phyloP scores from a whole-genome alignment of 2,797 vertebrate genomes.

The Eidolon dupreanum region DNA sequence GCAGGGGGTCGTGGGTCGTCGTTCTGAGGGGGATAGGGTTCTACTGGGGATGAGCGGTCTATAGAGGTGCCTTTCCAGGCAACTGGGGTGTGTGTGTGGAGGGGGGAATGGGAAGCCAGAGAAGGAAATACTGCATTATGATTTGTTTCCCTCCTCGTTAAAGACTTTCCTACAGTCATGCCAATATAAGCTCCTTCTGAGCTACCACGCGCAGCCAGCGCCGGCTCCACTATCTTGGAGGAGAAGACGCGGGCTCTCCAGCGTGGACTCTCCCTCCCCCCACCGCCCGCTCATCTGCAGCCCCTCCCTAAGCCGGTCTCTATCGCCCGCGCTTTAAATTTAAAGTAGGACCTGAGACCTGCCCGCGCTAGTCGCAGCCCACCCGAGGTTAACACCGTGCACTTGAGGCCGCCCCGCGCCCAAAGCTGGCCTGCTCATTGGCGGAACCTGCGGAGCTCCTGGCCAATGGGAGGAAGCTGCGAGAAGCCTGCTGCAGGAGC shows the following conservation, averaged over 20 bases:
- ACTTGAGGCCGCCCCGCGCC: not conserved
- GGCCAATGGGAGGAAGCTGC: conserved; percentile 83
- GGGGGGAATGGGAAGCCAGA: conserved; percentile 71
- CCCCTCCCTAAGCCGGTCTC: not conserved
- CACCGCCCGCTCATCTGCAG: not conserved
- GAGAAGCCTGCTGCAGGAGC: not conserved
- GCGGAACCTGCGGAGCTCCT: conserved; percentile 47
- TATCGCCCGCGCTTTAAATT: not conserved
- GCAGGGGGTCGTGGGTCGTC: conserved; percentile 58
- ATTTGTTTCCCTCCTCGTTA: conserved; percentile 86
- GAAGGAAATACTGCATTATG: conserved; percentile 82
- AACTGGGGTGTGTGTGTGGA: not conserved
- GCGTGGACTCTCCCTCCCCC: not conserved
- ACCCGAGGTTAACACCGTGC: not conserved
- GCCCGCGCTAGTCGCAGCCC: rapidly evolving
- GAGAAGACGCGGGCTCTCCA: not conserved
- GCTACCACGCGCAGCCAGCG: conserved; percentile 86
- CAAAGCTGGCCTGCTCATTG: conserved; percentile 79
- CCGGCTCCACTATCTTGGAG: conserved; percentile 81
- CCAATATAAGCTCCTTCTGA: conserved; percentile 87
- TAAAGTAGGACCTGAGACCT: no score
- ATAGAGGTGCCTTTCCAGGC: conserved; percentile 79
- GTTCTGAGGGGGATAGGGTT: conserved; percentile 70
- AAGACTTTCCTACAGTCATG: conserved; percentile 85
- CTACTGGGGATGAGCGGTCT: conserved; percentile 64